Conservation (phyloP, 2,888 invertebrate genomes). For the Phyto melanocephala region DNA sequence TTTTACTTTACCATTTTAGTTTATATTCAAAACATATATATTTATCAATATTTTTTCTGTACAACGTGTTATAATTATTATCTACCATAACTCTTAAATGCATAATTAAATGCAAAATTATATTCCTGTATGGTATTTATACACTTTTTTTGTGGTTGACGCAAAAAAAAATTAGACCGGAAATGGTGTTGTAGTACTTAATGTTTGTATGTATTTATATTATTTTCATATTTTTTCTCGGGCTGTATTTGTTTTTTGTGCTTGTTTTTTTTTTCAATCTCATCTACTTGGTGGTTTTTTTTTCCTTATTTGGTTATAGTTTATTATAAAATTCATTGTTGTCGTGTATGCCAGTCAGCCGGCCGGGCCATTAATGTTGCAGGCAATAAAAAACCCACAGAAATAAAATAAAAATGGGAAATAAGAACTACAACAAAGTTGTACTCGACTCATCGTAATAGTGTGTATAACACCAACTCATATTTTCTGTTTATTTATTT, state of each 20-base stretch:
- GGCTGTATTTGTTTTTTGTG: background rate
- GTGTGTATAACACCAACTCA: constrained; percentile 43
- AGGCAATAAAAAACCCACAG: constrained; percentile 51
- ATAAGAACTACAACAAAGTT: constrained; percentile 39
- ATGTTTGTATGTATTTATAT: constrained; percentile 46
- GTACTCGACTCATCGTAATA: constrained; percentile 53
- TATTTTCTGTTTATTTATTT: constrained; percentile 43
- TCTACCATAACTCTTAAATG: constrained; percentile 37
- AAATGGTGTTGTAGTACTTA: constrained; percentile 55
- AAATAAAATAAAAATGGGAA: constrained; percentile 46
- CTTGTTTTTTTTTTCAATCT: constrained; percentile 15
- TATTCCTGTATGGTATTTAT: constrained; percentile 24
- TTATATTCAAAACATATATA: no score
- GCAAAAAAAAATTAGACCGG: constrained; percentile 41
- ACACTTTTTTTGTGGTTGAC: constrained; percentile 9
- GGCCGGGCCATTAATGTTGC: constrained; percentile 56
- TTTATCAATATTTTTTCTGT: constrained; percentile 2
- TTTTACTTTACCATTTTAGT: no score
- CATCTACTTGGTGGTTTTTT: constrained; percentile 15
- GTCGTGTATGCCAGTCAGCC: constrained; percentile 37
- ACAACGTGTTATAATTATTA: constrained; percentile 21
- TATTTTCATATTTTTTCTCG: constrained; percentile 47
- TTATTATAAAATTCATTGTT: constrained; percentile 49
- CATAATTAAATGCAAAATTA: constrained; percentile 53
- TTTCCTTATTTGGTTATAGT: constrained; percentile 35